Conservation (phyloP, 2,797 vertebrate genomes). For the Bryconaethiops microstoma region DNA sequence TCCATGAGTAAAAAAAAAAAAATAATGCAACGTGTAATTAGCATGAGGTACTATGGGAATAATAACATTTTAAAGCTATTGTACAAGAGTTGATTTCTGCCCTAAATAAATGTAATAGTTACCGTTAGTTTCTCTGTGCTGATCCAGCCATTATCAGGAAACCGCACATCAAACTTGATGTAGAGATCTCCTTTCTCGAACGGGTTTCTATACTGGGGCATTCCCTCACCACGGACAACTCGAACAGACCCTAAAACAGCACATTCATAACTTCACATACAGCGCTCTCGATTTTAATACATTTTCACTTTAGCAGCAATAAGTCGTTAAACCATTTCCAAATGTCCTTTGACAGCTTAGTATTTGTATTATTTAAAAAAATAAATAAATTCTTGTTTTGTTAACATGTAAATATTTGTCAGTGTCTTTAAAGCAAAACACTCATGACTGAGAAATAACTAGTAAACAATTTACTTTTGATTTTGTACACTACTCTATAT, state of each 20-base stretch:
- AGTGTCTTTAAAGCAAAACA: too few species aligned
- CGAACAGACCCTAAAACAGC: constrained; percentile 83
- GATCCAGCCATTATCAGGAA: constrained; percentile 99
- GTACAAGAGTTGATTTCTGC: not conserved
- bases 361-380: too few species aligned
- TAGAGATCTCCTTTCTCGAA: constrained; percentile 99
- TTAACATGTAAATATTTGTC: too few species aligned
- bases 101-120: constrained; percentile 56
- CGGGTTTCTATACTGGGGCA: constrained; percentile 98
- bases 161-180: constrained; percentile 96
- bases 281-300: not conserved
- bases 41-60: not conserved
- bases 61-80: not conserved
- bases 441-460: too few species aligned
- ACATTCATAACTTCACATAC: not conserved
- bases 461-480: too few species aligned
- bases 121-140: constrained; percentile 95
- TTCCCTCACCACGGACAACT: constrained; percentile 94
- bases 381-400: too few species aligned
- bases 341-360: too few species aligned
- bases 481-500: too few species aligned
- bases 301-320: not conserved
- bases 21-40: not conserved
- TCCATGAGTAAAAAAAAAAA: too few species aligned
- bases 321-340: too few species aligned